Conservation (phyloP, 2,113 vertebrate genomes). For the Callocephalon fimbriatum region DNA sequence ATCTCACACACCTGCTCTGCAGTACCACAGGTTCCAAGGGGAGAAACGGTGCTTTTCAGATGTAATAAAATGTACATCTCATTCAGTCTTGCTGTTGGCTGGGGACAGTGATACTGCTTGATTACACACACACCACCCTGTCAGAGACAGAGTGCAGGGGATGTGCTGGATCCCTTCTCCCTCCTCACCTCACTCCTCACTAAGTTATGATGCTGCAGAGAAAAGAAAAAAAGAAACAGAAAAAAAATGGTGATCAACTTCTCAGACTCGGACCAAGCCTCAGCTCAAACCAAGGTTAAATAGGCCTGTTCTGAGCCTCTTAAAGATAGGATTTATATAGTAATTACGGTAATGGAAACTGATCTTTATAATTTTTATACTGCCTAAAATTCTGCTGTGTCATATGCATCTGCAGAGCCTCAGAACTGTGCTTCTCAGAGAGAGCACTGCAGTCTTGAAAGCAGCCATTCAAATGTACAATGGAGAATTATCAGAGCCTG, state of each 20-base stretch:
- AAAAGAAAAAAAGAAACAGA: background rate
- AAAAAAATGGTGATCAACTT: background rate
- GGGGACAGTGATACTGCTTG: background rate
- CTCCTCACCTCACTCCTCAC: background rate
- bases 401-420: slow-evolving; percentile 58
- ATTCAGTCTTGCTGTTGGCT: background rate
- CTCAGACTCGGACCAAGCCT: slow-evolving; percentile 16
- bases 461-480: slow-evolving; percentile 32
- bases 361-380: slow-evolving; percentile 63
- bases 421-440: background rate
- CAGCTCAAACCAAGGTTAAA: slow-evolving; percentile 60
- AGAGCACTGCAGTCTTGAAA: slow-evolving; percentile 58
- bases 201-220: slow-evolving; percentile 18
- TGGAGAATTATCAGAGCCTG: background rate
- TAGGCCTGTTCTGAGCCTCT: slow-evolving; percentile 48
- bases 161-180: background rate
- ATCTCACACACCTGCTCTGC: slow-evolving; percentile 47
- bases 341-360: slow-evolving; percentile 69
- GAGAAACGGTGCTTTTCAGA: background rate
- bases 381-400: slow-evolving; percentile 65
- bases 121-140: background rate
- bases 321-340: slow-evolving; percentile 61
- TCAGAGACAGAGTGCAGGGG: background rate
- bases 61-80: background rate
- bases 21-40: slow-evolving; percentile 63